phyloP scores from a whole-genome alignment of 2,113 vertebrate species.

The Heliornis fulica region DNA sequence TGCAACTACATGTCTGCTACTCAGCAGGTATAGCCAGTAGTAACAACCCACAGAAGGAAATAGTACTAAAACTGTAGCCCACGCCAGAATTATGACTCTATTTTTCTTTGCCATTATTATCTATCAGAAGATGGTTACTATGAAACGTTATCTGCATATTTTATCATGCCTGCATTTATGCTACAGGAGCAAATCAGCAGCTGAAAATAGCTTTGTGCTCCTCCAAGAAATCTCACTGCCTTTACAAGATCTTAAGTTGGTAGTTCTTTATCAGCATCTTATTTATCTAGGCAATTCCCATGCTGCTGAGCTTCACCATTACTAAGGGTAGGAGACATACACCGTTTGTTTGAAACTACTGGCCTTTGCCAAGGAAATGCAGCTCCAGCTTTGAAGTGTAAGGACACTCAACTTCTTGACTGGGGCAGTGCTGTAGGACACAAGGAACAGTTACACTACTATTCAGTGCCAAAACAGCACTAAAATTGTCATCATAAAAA shows the following conservation, averaged over 20 bases:
- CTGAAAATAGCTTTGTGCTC: not conserved
- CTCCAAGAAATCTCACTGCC: not conserved
- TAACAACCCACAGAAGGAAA: not conserved
- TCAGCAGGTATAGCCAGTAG: not conserved
- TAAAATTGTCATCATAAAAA: no score
- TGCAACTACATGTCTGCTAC: not conserved
- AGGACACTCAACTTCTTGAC: not conserved
- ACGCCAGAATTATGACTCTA: not conserved
- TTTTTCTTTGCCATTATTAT: conserved; percentile 9
- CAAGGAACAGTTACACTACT: not conserved
- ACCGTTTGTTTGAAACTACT: not conserved
- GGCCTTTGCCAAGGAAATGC: not conserved
- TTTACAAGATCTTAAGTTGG: not conserved
- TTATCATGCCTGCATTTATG: conserved; percentile 2
- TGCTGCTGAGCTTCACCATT: not conserved
- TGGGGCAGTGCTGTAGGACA: not conserved
- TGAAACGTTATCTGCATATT: not conserved
- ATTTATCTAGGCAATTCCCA: not conserved
- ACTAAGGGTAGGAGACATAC: not conserved
- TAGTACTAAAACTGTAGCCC: not conserved
- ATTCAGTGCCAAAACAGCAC: not conserved
- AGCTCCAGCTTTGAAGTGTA: not conserved
- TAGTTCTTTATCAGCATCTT: not conserved
- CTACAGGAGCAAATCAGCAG: not conserved
- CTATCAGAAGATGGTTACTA: conserved; percentile 1